phyloP scores from a whole-genome alignment of 2,888 invertebrate species.

The Crocallis elinguaria region DNA sequence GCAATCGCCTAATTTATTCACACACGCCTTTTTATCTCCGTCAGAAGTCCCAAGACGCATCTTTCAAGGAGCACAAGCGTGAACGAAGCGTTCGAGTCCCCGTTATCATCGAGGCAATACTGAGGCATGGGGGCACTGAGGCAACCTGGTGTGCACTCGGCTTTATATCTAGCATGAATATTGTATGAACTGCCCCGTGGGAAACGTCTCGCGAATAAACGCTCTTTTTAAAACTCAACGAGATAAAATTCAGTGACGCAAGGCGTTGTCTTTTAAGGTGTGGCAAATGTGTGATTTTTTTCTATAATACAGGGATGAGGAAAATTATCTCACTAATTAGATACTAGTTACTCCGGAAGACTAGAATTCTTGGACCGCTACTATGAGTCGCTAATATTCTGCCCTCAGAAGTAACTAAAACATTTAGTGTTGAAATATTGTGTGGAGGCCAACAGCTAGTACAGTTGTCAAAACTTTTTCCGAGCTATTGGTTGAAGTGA shows the following conservation, averaged over 20 bases:
- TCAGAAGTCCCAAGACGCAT: conserved; percentile 30
- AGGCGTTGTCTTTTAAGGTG: conserved; percentile 36
- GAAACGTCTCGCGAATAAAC: conserved; percentile 67
- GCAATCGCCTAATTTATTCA: conserved; percentile 22
- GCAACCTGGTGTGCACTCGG: conserved; percentile 46
- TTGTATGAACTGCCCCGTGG: conserved; percentile 72
- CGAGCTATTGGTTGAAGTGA: too few species aligned
- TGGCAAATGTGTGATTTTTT: not conserved
- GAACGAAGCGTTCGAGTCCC: conserved; percentile 10
- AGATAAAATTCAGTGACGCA: conserved; percentile 57
- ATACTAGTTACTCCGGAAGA: too few species aligned
- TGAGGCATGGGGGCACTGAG: not conserved
- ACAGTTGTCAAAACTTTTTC: too few species aligned
- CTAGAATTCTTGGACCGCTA: too few species aligned
- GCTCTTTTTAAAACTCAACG: conserved; percentile 67
- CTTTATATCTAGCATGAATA: conserved; percentile 69
- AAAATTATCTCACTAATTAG: too few species aligned
- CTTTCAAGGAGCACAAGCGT: conserved; percentile 11
- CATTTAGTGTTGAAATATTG: too few species aligned
- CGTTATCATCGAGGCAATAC: conserved; percentile 16
- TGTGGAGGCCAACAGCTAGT: too few species aligned
- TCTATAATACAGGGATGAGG: too few species aligned
- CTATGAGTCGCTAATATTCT: too few species aligned
- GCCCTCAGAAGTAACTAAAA: too few species aligned
- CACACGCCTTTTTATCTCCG: conserved; percentile 22